Base-by-base conservation (phyloP, 2,888 invertebrate genomes). In the Meandrusa payeni region DNA sequence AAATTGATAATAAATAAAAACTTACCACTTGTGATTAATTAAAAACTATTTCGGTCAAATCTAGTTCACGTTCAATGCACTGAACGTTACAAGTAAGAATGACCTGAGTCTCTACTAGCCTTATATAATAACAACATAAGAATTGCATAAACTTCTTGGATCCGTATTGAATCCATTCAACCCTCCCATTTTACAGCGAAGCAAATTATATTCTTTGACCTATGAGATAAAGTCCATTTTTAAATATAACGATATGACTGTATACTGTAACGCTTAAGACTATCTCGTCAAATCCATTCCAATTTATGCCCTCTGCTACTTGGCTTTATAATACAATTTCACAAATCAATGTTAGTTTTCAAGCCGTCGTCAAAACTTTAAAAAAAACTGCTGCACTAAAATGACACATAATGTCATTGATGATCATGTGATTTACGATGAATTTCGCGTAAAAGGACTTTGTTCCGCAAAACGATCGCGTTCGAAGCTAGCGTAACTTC, bases 91-190 rank as follows among this genome's bases (percentile, higher is more conserved):
- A 70, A 69, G 61, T 66, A 48, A 69, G 73, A 85, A 71, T 86
- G 83, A 61, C 66, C 45, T 48, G 54, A 55, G 61, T 47, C 53
- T 61, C 65, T 69, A 75, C 73, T 68, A 73, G 78, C 59, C 82
- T 86, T 87, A 86, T 87, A 86, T 86, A 86, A 87, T 87, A 85
- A 73, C 73, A 80, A 83, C 70, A 76, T 79, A 81, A 82, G 74
- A 85, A 80, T 87, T 87, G 86, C 86, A 87, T 80, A 81, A 87
- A 86, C 86, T 59, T 59, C 59, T 55, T 55, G 61, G 56, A 75
- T 71, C 73, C 70, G 72, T 64, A 56, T 69, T 69, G 70, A 61
- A 68, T 61, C 48, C 59, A 61, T 52, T 48, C 42, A 53, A 63
- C 57, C 56, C 19, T 41, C 22, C 2, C 7, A 11, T 4, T 27